Conservation (phyloP, 2,888 invertebrate species). For the Drosophila robusta region DNA sequence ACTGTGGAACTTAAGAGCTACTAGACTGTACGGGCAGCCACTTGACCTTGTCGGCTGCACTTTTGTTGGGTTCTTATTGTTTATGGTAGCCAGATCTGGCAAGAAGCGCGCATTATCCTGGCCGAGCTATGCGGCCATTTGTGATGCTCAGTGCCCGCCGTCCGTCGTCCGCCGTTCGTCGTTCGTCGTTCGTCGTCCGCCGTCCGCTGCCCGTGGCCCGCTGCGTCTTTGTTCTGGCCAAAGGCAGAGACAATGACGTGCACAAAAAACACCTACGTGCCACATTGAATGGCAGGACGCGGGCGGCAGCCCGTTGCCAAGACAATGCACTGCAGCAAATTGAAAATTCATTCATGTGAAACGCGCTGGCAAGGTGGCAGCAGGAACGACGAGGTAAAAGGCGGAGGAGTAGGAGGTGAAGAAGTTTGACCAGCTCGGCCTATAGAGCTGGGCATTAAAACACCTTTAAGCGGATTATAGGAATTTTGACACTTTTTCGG, state of each 20-base stretch:
- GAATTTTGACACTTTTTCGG: constrained; percentile 82
- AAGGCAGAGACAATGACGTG: constrained; percentile 72
- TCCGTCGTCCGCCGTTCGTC: constrained; percentile 45
- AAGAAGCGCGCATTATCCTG: constrained; percentile 68
- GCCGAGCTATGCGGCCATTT: constrained; percentile 65
- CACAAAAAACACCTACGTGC: constrained; percentile 78
- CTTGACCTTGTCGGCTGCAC: constrained; percentile 67
- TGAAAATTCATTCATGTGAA: constrained; percentile 82
- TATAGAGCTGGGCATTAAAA: constrained; percentile 67
- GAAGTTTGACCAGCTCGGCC: constrained; percentile 62
- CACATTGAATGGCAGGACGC: constrained; percentile 77
- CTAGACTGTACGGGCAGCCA: constrained; percentile 51
- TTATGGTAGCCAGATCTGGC: constrained; percentile 44
- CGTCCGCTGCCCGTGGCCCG: constrained; percentile 56
- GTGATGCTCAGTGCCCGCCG: constrained; percentile 55
- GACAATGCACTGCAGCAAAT: constrained; percentile 77
- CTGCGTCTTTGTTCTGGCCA: constrained; percentile 76
- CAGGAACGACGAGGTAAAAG: constrained; percentile 25
- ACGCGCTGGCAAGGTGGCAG: constrained; percentile 68
- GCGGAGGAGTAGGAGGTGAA: constrained; percentile 30
- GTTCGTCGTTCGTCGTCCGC: constrained; percentile 44
- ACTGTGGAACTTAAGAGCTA: constrained; percentile 32
- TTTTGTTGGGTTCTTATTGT: constrained; percentile 47
- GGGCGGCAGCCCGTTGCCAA: constrained; percentile 76
- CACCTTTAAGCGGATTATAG: constrained; percentile 82